Evolutionary conservation across 2,888 invertebrate species (phyloP).

Genomic region (Blastobasis lacticolella): DNA sequence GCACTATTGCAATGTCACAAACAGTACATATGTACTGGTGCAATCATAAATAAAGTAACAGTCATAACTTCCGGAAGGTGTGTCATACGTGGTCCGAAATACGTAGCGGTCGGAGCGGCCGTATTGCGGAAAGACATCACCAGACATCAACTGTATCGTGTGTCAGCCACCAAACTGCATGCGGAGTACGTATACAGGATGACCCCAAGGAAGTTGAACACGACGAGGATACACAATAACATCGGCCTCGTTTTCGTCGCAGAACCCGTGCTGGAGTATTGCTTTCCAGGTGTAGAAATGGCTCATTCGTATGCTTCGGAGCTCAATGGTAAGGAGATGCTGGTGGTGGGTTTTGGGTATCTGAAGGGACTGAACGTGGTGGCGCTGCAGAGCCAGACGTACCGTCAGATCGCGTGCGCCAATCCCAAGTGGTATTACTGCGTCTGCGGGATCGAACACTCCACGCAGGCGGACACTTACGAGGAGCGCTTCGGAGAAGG

Average conservation of each 20-base stretch:
- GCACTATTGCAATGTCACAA: constrained; percentile 32
- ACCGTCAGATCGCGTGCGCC: constrained; percentile 37
- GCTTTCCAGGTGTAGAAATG: constrained; percentile 26
- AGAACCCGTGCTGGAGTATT: constrained; percentile 27
- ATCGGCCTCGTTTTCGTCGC: constrained; percentile 40
- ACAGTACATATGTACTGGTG: constrained; percentile 43
- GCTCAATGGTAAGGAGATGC: constrained; percentile 29
- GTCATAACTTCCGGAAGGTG: constrained; percentile 52
- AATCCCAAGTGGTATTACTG: constrained; percentile 55
- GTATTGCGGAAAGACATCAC: constrained; percentile 22
- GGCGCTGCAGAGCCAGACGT: constrained; percentile 36
- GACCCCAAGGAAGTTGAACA: constrained; percentile 22
- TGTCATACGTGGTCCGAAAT: constrained; percentile 25
- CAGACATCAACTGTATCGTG: constrained; percentile 25
- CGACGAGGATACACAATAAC: constrained; percentile 40
- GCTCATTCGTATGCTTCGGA: constrained; percentile 38
- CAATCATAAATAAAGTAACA: constrained; percentile 31
- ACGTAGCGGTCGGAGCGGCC: constrained; percentile 35
- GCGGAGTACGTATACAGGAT: constrained; percentile 34
- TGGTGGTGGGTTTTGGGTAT: constrained; percentile 39
- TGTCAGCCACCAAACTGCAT: constrained; percentile 30
- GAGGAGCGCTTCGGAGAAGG: constrained; percentile 41
- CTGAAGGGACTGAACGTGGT: constrained; percentile 17
- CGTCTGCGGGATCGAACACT: constrained; percentile 42
- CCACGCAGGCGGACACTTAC: constrained; percentile 16